Percentiles rank a stretch among this genome's conserved stretches.
Evolutionary conservation across 1,140 invertebrate genomes (phyloP).

Genomic region (Subanguina moxae): DNA sequence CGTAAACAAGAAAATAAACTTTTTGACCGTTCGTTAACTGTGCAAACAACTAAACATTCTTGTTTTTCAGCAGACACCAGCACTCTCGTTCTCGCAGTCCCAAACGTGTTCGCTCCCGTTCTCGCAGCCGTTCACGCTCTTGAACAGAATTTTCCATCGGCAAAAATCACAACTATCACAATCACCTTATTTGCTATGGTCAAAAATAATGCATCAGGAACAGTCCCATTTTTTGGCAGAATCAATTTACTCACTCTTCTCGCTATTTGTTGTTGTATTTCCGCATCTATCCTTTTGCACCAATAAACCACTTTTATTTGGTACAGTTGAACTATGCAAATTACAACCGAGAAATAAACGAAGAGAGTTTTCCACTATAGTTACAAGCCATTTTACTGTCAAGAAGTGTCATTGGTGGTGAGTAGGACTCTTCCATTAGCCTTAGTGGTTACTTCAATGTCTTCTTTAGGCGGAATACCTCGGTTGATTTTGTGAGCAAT

Average conservation of each 20-base stretch:
- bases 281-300: too few species aligned
- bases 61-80: constrained; percentile 18
- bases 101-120: constrained; percentile 20
- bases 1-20: too few species aligned
- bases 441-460: neutral
- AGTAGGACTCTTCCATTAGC: constrained; percentile 18
- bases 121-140: constrained; percentile 22
- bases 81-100: constrained; percentile 20
- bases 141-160: neutral
- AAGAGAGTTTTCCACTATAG: too few species aligned
- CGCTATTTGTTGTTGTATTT: too few species aligned
- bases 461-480: constrained; percentile 53
- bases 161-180: too few species aligned
- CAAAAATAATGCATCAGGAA: too few species aligned
- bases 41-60: neutral
- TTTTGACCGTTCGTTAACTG: too few species aligned
- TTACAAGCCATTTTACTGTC: neutral
- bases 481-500: constrained; percentile 61
- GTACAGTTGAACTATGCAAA: too few species aligned
- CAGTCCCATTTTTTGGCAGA: too few species aligned
- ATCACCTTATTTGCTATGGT: too few species aligned
- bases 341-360: neutral
- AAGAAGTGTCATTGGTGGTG: neutral
- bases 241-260: too few species aligned
- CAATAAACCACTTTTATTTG: too few species aligned